These are phyloP conservation scores for Urocitellus parryii DNA, from an alignment of 2,113 vertebrate genomes.

Conservation along the genomic window DNA sequence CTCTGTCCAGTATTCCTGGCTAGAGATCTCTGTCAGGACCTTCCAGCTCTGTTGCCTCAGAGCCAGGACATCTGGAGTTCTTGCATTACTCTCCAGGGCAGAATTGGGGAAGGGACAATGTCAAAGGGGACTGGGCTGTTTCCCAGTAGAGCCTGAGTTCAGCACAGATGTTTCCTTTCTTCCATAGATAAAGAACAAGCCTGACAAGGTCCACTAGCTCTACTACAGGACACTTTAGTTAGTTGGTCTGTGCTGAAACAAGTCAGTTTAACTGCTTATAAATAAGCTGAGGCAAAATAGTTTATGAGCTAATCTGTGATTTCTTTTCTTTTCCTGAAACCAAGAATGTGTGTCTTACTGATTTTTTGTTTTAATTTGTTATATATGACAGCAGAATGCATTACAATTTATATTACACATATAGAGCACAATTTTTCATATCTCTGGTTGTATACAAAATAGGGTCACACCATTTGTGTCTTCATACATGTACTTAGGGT, in stretches of 20 bases:
- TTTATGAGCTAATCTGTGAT: background rate
- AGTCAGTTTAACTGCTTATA: background rate
- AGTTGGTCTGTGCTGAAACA: background rate
- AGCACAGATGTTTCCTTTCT: background rate
- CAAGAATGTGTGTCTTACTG: too few relatives aligned
- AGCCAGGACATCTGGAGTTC: background rate
- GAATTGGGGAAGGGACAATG: background rate
- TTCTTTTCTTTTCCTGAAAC: too few relatives aligned
- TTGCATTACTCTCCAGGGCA: background rate
- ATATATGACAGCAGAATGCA: too few relatives aligned
- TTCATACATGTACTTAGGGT: too few relatives aligned
- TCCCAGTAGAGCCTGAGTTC: background rate
- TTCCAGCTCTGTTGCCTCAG: background rate
- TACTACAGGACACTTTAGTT: background rate
- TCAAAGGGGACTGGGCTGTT: background rate
- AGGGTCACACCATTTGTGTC: too few relatives aligned
- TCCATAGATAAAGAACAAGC: background rate
- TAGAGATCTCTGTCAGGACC: too few relatives aligned
- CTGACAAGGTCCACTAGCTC: background rate
- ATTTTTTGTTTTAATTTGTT: too few relatives aligned
- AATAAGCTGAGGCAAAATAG: background rate
- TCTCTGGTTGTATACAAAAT: too few relatives aligned
- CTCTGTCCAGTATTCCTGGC: fast-evolving
- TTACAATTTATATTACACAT: too few relatives aligned
- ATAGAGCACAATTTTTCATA: too few relatives aligned